phyloP scores from a whole-genome alignment of 1,140 invertebrate genomes.

The Drosophila melanica region DNA sequence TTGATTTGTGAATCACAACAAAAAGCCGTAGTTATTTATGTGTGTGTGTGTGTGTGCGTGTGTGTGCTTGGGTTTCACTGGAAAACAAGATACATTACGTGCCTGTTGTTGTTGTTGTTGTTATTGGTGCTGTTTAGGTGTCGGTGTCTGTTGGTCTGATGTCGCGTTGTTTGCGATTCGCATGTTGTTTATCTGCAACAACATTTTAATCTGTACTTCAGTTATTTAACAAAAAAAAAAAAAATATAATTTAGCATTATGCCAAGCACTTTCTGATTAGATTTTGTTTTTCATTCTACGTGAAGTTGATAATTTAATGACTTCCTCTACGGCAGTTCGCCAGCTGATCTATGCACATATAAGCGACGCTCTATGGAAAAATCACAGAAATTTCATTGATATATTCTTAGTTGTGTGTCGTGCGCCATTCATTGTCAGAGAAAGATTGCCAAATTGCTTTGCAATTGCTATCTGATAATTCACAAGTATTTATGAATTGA shows the following conservation, averaged over 20 bases:
- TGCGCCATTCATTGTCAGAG: neutral
- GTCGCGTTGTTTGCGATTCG: conserved; percentile 34
- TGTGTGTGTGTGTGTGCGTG: conserved; percentile 10
- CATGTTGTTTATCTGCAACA: conserved; percentile 69
- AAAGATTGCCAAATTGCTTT: no score
- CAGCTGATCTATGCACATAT: conserved; percentile 20
- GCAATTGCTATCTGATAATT: no score
- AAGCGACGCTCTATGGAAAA: neutral
- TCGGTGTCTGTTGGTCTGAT: conserved; percentile 60
- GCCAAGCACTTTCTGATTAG: conserved; percentile 59
- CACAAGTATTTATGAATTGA: neutral
- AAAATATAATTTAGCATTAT: conserved; percentile 67
- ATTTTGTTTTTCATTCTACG: conserved; percentile 36
- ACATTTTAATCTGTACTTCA: conserved; percentile 75
- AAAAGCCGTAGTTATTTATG: conserved; percentile 28
- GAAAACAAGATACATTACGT: conserved; percentile 70
- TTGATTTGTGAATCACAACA: conserved; percentile 78
- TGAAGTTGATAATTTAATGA: conserved; percentile 65
- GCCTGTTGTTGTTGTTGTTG: conserved; percentile 18
- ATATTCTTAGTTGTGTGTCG: neutral
- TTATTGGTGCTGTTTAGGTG: conserved; percentile 39
- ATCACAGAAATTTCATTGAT: neutral
- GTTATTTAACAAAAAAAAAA: conserved; percentile 44
- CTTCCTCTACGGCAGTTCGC: conserved; percentile 51
- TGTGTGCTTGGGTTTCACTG: conserved; percentile 59